Conservation (phyloP, 1,140 invertebrate species). For the Onthophagus taurus region DNA sequence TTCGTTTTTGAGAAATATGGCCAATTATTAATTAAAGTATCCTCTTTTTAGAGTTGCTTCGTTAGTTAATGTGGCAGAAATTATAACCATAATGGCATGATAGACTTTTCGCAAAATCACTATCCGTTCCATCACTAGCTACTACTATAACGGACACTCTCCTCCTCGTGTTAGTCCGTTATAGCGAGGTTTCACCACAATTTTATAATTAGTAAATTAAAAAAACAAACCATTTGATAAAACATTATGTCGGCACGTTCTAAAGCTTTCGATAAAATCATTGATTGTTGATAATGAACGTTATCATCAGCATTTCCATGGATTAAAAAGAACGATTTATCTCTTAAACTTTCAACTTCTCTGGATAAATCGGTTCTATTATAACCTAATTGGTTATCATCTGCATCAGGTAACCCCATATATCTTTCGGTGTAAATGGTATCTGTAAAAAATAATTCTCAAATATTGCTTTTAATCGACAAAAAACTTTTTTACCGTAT, state of each 20-base stretch:
- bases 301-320: slow-evolving; percentile 89
- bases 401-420: slow-evolving; percentile 73
- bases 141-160: too few species aligned
- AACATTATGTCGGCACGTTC: slow-evolving; percentile 74
- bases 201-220: not conserved
- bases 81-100: too few species aligned
- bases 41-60: too few species aligned
- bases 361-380: slow-evolving; percentile 52
- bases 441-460: slow-evolving; percentile 51
- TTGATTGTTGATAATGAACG: slow-evolving; percentile 89
- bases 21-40: too few species aligned
- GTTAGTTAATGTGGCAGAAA: too few species aligned
- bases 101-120: too few species aligned
- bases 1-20: too few species aligned
- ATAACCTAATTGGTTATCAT: slow-evolving; percentile 53
- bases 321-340: slow-evolving; percentile 72
- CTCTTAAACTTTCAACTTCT: slow-evolving; percentile 63
- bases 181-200: too few species aligned
- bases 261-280: slow-evolving; percentile 71
- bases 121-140: too few species aligned
- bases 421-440: slow-evolving; percentile 91
- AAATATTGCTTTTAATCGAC: not conserved
- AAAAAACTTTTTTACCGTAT: slow-evolving; percentile 64
- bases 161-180: too few species aligned
- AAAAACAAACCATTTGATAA: slow-evolving; percentile 65